A percentile compares a stretch with the other conserved stretches of the same genome.
Conservation (phyloP, 2,888 invertebrate genomes). For the Spodoptera exigua region DNA sequence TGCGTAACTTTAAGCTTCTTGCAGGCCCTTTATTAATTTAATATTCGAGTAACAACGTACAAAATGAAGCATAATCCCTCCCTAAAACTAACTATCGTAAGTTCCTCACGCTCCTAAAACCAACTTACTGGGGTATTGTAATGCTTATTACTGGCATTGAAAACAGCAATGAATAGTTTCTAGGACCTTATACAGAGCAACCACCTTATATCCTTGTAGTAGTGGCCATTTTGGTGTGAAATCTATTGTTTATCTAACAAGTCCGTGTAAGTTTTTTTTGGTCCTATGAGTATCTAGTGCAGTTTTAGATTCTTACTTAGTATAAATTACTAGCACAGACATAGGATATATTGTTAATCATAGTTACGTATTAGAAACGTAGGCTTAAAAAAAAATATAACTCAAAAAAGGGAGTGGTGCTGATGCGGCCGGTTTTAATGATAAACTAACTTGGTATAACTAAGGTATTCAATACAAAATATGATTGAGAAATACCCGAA, state of each 20-base stretch:
- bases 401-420: too few relatives aligned
- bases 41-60: too few relatives aligned
- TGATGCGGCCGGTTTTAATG: background rate
- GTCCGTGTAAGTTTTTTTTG: slow-evolving; percentile 20
- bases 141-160: slow-evolving; percentile 45
- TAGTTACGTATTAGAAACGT: too few relatives aligned
- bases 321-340: too few relatives aligned
- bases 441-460: background rate
- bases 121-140: slow-evolving; percentile 7
- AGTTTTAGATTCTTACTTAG: background rate
- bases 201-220: slow-evolving; percentile 46
- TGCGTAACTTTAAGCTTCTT: too few relatives aligned
- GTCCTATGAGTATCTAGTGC: background rate
- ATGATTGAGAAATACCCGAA: background rate
- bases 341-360: too few relatives aligned
- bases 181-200: slow-evolving; percentile 53
- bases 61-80: too few relatives aligned
- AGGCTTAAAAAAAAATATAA: background rate
- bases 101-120: background rate
- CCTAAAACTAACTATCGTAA: too few relatives aligned
- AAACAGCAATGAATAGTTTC: slow-evolving; percentile 43
- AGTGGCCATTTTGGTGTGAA: slow-evolving; percentile 45
- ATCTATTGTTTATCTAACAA: slow-evolving; percentile 45
- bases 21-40: too few relatives aligned
- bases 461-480: background rate